A percentile compares a stretch with the other conserved stretches of the same genome.
These are phyloP conservation scores for Salarias fasciatus DNA, from an alignment of 2,797 vertebrate species.

Conservation along the genomic window DNA sequence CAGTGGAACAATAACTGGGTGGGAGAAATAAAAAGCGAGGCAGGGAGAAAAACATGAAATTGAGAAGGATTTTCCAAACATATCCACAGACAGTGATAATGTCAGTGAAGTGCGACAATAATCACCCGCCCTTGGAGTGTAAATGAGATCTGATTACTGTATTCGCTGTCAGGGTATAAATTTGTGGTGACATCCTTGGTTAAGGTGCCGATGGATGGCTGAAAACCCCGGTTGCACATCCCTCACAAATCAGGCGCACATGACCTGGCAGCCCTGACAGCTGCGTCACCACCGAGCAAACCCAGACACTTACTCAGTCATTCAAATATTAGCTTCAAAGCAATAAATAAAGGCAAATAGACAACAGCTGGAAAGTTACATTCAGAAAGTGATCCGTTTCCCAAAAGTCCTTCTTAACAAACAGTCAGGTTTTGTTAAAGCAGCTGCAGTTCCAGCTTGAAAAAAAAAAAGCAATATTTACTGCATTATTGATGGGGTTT, in stretches of 20 bases:
- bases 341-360: conserved; percentile 23
- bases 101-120: conserved; percentile 34
- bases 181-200: conserved; percentile 34
- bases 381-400: too few relatives aligned
- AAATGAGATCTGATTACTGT: conserved; percentile 57
- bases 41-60: conserved; percentile 1
- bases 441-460: too few relatives aligned
- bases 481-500: too few relatives aligned
- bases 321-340: background rate
- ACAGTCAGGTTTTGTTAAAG: too few relatives aligned
- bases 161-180: conserved; percentile 43
- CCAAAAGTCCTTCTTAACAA: too few relatives aligned
- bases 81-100: conserved; percentile 23
- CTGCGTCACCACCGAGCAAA: conserved; percentile 36
- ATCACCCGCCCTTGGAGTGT: conserved; percentile 26
- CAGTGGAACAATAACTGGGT: background rate
- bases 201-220: conserved; percentile 36
- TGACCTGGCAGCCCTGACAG: conserved; percentile 24
- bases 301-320: conserved; percentile 2
- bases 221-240: conserved; percentile 37
- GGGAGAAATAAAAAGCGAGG: background rate
- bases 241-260: conserved; percentile 38
- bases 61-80: conserved; percentile 1
- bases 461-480: too few relatives aligned
- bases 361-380: background rate